Evolutionary conservation across 1,140 invertebrate species (phyloP), one percentile per base, ranked within the genome.

Genomic region (Camponotus vicinus): DNA sequence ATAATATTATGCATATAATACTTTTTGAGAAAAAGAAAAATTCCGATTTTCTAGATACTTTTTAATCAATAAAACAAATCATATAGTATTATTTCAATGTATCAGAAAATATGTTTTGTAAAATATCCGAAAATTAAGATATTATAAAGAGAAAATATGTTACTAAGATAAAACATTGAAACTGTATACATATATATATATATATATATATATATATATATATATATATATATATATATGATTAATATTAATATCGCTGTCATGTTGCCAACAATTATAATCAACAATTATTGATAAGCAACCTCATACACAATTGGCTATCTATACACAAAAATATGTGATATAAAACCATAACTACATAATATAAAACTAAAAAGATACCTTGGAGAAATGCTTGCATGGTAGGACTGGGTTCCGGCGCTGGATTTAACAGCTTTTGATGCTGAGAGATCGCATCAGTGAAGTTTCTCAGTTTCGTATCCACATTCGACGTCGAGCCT

Each of bases 391-490:
- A 97, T 2, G 96, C 97, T 90, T 97, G 97, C 97, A 98, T 97
- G 27, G 96, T 96, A 2, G 97, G 96, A 92, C 97, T 97, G 8
- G 97, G 97, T 85, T 97, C 96, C 0, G 97, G 96, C 0, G 98
- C 97, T 0, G 98, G 97, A 93, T 98, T 97, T 52, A 98, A 92
- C 82, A 98, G 94, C 91, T 98, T 98, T 92, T 99, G 98, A 89
- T 98, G 97, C 92, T 98, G 98, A 1, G 98, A 98, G 83, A 98
- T 98, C 78, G 97, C 97, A 40, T 97, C 97, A 55, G 98, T 96
- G 86, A 98, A 97, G 66, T 96, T 97, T 94, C 97, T 97, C 64
- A 98, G 96, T 91, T 97, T 97, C 1, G 97, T 97, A 91, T 98
- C 98, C 9, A 98, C 95, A 75, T 98, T 97, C 0, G 97, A 97